Percentiles rank a stretch among this genome's conserved stretches.
Conservation (phyloP, 2,888 invertebrate species). For the Lasioglossum vierecki region DNA sequence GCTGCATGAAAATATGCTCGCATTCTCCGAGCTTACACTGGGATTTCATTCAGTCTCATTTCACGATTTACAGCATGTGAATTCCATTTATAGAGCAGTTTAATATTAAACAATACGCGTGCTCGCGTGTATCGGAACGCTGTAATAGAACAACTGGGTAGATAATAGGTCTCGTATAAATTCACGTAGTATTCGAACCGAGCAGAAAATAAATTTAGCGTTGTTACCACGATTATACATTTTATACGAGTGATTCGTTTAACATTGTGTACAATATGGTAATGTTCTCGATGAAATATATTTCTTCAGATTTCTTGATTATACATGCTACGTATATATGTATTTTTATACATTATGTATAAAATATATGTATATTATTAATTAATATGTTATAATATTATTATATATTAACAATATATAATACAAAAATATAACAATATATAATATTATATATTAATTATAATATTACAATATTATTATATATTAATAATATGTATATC, state of each 20-base stretch:
- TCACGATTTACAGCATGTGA: constrained; percentile 4
- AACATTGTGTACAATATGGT: too few relatives aligned
- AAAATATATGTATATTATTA: too few relatives aligned
- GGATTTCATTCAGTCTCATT: constrained; percentile 1
- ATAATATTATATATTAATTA: too few relatives aligned
- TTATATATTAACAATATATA: too few relatives aligned
- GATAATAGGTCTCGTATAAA: background rate
- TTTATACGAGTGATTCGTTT: background rate
- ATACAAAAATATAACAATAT: too few relatives aligned
- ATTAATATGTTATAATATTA: too few relatives aligned
- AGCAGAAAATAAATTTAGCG: background rate
- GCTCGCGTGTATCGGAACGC: background rate
- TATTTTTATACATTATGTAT: too few relatives aligned
- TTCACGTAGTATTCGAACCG: background rate
- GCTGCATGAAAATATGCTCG: background rate
- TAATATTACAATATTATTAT: too few relatives aligned
- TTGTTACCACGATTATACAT: background rate
- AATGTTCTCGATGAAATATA: background rate
- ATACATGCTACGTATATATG: background rate
- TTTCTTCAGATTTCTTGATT: background rate
- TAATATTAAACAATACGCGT: background rate
- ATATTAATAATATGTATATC: too few relatives aligned
- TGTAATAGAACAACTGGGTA: background rate
- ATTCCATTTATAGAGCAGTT: background rate
- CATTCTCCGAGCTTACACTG: background rate